Evolutionary conservation across 2,888 invertebrate species (phyloP).

Genomic region (Nemoura dubitans): DNA sequence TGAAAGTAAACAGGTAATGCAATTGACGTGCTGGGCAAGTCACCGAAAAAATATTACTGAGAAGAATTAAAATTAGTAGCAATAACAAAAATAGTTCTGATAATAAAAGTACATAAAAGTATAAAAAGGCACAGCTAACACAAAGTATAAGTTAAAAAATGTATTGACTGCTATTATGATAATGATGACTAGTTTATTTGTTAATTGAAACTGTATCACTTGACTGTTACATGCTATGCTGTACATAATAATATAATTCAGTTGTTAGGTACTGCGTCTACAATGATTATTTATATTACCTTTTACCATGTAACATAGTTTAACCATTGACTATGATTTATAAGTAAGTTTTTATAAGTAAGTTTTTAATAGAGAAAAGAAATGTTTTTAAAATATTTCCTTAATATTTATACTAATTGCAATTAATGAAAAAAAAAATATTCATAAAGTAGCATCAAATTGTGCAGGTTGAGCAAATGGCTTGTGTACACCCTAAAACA

Average conservation of each 20-base stretch:
- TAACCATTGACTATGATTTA: neutral
- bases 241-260: neutral
- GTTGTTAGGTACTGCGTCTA: neutral
- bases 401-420: neutral
- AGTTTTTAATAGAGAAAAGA: neutral
- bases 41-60: neutral
- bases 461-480: constrained; percentile 7
- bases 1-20: no score
- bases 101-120: no score
- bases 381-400: neutral
- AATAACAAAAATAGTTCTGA: neutral
- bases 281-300: neutral
- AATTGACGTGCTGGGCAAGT: neutral
- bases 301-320: neutral
- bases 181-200: neutral
- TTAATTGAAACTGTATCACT: neutral
- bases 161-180: neutral
- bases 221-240: neutral
- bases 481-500: neutral
- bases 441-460: constrained; percentile 12
- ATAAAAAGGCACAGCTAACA: no score
- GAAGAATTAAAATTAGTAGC: no score
- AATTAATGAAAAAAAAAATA: neutral
- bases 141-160: no score
- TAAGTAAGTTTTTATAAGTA: neutral